Conservation (phyloP, 2,113 vertebrate genomes). For the Corydoras sp. region DNA sequence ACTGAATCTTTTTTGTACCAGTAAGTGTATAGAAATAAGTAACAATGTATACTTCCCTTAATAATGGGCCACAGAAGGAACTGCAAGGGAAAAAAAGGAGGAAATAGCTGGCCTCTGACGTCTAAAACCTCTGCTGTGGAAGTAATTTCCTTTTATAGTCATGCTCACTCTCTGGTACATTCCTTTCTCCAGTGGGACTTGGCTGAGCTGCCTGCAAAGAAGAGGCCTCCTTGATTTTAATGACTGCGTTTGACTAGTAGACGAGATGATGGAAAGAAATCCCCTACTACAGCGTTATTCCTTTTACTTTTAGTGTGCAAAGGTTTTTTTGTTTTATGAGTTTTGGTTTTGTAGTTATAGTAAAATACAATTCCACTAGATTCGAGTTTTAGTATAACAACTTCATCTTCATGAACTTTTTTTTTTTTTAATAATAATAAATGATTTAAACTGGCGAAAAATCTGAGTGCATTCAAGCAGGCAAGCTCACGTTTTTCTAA, state of each 20-base stretch:
- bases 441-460: too few relatives aligned
- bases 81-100: constrained; percentile 20
- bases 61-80: background rate
- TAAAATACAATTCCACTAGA: too few relatives aligned
- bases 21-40: background rate
- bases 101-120: constrained; percentile 42
- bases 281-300: background rate
- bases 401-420: too few relatives aligned
- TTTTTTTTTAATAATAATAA: too few relatives aligned
- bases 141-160: constrained; percentile 50
- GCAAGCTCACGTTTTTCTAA: too few relatives aligned
- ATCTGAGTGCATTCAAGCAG: too few relatives aligned
- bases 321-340: background rate
- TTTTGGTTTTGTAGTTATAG: background rate
- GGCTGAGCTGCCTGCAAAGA: constrained; percentile 20
- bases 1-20: too few relatives aligned
- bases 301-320: constrained; percentile 39
- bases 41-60: constrained; percentile 1
- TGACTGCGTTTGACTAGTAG: constrained; percentile 17
- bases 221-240: constrained; percentile 27
- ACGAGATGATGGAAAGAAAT: constrained; percentile 20
- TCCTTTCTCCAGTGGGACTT: constrained; percentile 31
- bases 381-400: too few relatives aligned
- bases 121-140: constrained; percentile 32
- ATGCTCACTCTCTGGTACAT: constrained; percentile 33